Evolutionary conservation across 2,888 invertebrate species (phyloP).

Genomic region (Hirtodrosophila confusa): DNA sequence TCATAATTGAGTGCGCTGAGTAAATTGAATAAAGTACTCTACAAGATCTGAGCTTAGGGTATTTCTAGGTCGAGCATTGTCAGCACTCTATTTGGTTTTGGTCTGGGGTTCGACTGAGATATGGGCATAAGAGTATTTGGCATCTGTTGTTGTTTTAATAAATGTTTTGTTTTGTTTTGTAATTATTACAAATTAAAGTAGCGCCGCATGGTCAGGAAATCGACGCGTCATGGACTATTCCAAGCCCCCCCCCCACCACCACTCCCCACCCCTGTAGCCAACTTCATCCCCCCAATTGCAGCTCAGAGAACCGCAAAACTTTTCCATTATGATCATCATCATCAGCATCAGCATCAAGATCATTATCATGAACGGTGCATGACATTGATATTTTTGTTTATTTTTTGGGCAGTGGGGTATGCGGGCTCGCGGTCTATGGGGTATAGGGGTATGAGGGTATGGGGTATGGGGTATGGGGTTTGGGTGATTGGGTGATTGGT

Average conservation of each 20-base stretch:
- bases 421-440: not conserved
- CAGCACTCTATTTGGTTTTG: constrained; percentile 1
- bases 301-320: constrained; percentile 8
- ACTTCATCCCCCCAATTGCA: not conserved
- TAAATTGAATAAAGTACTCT: too few species aligned
- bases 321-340: not conserved
- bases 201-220: constrained; percentile 40
- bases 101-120: not conserved
- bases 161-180: constrained; percentile 51
- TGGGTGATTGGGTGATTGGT: constrained; percentile 35
- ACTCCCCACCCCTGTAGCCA: not conserved
- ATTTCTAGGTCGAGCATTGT: too few species aligned
- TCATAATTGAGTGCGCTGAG: too few species aligned
- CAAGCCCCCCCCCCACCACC: not conserved
- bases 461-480: not conserved
- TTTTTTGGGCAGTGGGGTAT: not conserved
- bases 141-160: constrained; percentile 25
- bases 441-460: not conserved
- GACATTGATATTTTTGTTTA: constrained; percentile 36
- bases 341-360: constrained; percentile 28
- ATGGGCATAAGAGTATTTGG: constrained; percentile 4
- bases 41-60: too few species aligned
- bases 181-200: constrained; percentile 49
- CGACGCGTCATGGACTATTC: constrained; percentile 45
- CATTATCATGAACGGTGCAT: constrained; percentile 40